phyloP scores from a whole-genome alignment of 2,797 vertebrate species.

The Eurystomus glaucurus region DNA sequence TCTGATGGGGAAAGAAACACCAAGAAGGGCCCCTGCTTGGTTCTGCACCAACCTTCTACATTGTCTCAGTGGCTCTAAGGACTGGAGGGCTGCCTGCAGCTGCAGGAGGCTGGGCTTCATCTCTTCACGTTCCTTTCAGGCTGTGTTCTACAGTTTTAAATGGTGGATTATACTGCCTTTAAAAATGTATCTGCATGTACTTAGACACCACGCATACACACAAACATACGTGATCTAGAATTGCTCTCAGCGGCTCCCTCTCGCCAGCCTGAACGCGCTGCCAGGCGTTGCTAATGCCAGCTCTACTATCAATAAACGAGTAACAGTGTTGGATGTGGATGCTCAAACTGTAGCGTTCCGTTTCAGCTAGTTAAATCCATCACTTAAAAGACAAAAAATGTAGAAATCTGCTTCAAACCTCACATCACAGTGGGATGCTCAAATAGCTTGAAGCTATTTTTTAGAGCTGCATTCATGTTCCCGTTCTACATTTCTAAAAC shows the following conservation, averaged over 20 bases:
- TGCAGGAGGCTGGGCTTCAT: not conserved
- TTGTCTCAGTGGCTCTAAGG: not conserved
- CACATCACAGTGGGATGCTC: slow-evolving; percentile 1
- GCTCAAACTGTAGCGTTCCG: not conserved
- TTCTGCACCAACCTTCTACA: not conserved
- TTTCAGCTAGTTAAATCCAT: not conserved
- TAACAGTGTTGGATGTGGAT: not conserved
- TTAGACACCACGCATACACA: not conserved
- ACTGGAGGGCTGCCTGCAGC: not conserved
- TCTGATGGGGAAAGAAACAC: not conserved
- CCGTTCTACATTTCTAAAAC: slow-evolving; percentile 5
- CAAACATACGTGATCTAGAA: not conserved
- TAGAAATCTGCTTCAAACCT: not conserved
- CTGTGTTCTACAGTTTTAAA: not conserved
- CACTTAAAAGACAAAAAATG: not conserved
- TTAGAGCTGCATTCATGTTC: slow-evolving; percentile 35
- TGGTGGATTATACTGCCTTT: not conserved
- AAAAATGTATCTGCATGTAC: not conserved
- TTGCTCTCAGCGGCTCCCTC: not conserved
- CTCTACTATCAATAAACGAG: not conserved
- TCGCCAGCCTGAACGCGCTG: not conserved
- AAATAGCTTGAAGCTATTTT: slow-evolving; percentile 27
- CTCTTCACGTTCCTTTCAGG: not conserved
- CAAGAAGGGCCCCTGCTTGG: not conserved
- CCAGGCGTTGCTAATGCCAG: not conserved